Conservation (phyloP, 2,113 vertebrate species). For the Axis porcinus region DNA sequence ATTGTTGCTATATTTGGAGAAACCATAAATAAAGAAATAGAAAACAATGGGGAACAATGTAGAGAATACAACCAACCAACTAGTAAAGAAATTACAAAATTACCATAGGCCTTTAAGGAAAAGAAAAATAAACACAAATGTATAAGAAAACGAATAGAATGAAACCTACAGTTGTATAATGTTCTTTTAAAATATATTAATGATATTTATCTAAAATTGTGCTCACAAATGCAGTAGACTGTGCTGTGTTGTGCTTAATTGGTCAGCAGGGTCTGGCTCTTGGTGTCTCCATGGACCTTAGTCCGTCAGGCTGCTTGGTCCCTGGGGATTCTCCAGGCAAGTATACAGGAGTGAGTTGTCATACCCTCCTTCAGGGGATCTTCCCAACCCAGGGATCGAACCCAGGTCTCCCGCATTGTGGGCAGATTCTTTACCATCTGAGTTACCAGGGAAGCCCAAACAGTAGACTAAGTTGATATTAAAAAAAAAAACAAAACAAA, state of each 20-base stretch:
- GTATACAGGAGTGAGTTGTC: not conserved
- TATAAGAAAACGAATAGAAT: not conserved
- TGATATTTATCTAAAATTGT: not conserved
- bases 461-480: not conserved
- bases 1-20: not conserved
- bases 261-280: not conserved
- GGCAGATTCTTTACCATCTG: not conserved
- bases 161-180: not conserved
- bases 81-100: not conserved
- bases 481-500: not conserved
- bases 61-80: not conserved
- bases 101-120: not conserved
- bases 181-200: not conserved
- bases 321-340: not conserved
- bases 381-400: not conserved
- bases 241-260: not conserved
- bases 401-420: accelerated
- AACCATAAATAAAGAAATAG: not conserved
- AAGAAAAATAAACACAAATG: not conserved
- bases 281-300: not conserved
- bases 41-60: not conserved
- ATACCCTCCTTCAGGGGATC: not conserved
- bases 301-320: not conserved
- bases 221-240: not conserved
- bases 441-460: not conserved